Evolutionary conservation across 1,140 invertebrate genomes (phyloP).

Genomic region (Cydia splendana): DNA sequence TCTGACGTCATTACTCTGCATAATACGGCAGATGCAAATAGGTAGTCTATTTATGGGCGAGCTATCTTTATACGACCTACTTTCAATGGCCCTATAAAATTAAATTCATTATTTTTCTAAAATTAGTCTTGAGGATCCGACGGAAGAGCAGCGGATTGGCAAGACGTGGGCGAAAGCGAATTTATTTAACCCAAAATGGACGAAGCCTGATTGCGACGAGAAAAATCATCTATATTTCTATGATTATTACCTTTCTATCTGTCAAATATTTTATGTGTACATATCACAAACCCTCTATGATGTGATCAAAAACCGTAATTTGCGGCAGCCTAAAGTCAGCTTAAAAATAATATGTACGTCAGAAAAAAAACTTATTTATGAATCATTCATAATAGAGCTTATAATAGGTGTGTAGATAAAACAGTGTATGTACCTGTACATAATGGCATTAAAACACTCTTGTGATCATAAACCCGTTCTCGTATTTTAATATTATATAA

Average conservation of each 20-base stretch:
- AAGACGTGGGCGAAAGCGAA: slow-evolving; percentile 15
- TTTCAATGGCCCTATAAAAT: slow-evolving; percentile 29
- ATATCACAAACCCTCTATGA: too few relatives aligned
- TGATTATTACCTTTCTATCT: neutral
- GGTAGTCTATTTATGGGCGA: slow-evolving; percentile 24
- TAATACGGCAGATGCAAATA: slow-evolving; percentile 26
- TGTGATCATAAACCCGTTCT: too few relatives aligned
- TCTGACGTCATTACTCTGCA: slow-evolving; percentile 31
- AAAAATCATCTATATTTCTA: neutral
- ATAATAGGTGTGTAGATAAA: too few relatives aligned
- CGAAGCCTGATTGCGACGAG: neutral
- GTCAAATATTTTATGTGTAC: neutral
- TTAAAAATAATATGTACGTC: too few relatives aligned
- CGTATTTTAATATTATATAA: too few relatives aligned
- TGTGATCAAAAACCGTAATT: too few relatives aligned
- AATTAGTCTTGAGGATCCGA: slow-evolving; percentile 16
- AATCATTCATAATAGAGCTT: too few relatives aligned
- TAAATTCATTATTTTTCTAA: slow-evolving; percentile 15
- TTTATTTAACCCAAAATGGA: neutral
- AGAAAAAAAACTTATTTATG: too few relatives aligned
- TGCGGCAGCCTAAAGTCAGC: too few relatives aligned
- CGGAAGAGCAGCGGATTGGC: neutral
- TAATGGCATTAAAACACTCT: too few relatives aligned
- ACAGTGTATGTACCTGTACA: too few relatives aligned
- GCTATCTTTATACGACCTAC: slow-evolving; percentile 26